phyloP scores from a whole-genome alignment of 1,140 invertebrate species.

The Belonocnema kinseyi region DNA sequence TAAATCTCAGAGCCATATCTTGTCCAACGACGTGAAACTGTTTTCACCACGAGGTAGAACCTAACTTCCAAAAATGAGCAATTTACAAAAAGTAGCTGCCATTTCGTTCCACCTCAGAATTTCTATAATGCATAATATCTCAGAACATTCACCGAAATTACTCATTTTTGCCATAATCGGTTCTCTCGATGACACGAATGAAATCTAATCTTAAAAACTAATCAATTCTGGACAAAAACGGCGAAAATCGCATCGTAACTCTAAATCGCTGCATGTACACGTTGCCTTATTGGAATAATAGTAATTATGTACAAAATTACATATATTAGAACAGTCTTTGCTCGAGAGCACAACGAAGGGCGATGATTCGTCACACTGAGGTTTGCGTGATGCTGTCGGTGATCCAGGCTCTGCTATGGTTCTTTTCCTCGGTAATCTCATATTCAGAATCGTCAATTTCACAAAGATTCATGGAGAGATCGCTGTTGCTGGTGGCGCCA shows the following conservation, averaged over 20 bases:
- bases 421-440: slow-evolving; percentile 78
- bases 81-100: not conserved
- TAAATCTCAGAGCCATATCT: not conserved
- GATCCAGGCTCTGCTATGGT: slow-evolving; percentile 72
- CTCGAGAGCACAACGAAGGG: slow-evolving; percentile 53
- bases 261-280: slow-evolving; percentile 65
- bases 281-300: slow-evolving; percentile 54
- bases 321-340: slow-evolving; percentile 60
- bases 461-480: slow-evolving; percentile 90
- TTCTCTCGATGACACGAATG: not conserved
- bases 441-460: slow-evolving; percentile 95
- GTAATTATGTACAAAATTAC: slow-evolving; percentile 65
- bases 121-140: not conserved
- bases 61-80: not conserved
- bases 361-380: slow-evolving; percentile 75
- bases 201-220: not conserved
- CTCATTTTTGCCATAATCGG: no score
- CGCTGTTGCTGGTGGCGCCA: slow-evolving; percentile 85
- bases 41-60: no score
- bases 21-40: not conserved
- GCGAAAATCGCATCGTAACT: slow-evolving; percentile 25
- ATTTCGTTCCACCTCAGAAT: no score
- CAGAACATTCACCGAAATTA: not conserved
- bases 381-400: slow-evolving; percentile 77
- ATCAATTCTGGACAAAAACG: not conserved